A percentile compares a stretch with the other conserved stretches of the same genome.
Evolutionary conservation across 2,888 invertebrate species (phyloP).

Genomic region (Lapara coniferarum): DNA sequence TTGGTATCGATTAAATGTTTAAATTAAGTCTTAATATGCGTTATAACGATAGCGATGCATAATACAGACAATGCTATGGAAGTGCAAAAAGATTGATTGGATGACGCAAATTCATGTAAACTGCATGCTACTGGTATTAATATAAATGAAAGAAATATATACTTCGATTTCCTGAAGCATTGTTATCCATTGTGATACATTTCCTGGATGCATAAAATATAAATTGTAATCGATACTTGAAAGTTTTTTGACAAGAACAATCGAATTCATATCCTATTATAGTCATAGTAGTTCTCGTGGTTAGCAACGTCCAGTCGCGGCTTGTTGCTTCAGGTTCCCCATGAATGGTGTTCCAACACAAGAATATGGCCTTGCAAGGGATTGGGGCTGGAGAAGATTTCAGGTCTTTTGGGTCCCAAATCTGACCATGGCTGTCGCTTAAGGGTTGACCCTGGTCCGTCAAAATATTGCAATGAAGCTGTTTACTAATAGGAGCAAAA

Average conservation of each 20-base stretch:
- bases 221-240: too few species aligned
- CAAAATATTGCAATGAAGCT: not conserved
- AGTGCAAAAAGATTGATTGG: conserved; percentile 19
- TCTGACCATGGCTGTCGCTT: too few species aligned
- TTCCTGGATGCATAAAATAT: not conserved
- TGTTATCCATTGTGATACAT: not conserved
- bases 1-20: conserved; percentile 71
- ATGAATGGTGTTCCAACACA: too few species aligned
- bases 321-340: too few species aligned
- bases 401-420: too few species aligned
- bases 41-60: conserved; percentile 36
- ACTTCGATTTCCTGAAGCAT: conserved; percentile 29
- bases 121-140: conserved; percentile 8
- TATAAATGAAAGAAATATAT: not conserved
- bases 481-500: not conserved
- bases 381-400: too few species aligned
- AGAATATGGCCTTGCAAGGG: too few species aligned
- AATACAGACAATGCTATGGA: not conserved
- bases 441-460: not conserved
- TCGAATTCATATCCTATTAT: too few species aligned
- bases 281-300: too few species aligned
- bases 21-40: conserved; percentile 62
- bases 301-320: too few species aligned
- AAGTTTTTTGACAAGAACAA: too few species aligned
- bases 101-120: conserved; percentile 16